Conservation (phyloP, 2,113 vertebrate genomes). For the Morone chrysops region DNA sequence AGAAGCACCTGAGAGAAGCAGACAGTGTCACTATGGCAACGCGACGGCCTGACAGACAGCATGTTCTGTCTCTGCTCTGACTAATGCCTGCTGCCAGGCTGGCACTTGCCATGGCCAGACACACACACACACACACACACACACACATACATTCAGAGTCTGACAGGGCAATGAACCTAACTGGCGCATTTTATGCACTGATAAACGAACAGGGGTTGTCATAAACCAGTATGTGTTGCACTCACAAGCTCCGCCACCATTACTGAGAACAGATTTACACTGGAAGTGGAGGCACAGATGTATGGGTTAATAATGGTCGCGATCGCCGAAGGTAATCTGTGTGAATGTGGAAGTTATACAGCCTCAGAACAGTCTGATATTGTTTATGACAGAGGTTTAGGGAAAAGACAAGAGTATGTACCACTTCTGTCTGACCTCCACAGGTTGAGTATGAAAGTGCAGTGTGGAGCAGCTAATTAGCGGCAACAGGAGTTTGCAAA, state of each 20-base stretch:
- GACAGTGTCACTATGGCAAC: constrained; percentile 79
- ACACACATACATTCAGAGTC: constrained; percentile 28
- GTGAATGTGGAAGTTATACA: background rate
- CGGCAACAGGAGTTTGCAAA: background rate
- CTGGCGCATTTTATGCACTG: constrained; percentile 51
- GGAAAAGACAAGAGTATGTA: background rate
- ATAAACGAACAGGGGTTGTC: constrained; percentile 33
- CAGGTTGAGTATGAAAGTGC: background rate
- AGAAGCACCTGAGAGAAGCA: constrained; percentile 82
- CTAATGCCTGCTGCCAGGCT: constrained; percentile 82
- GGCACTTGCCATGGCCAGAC: constrained; percentile 68
- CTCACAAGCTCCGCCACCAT: background rate
- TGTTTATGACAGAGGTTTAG: background rate
- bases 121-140: constrained; percentile 33
- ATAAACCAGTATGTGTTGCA: constrained; percentile 38
- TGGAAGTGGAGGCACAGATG: background rate
- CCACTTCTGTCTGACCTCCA: background rate
- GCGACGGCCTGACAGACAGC: constrained; percentile 79
- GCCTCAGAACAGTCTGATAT: background rate
- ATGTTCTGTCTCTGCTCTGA: constrained; percentile 83
- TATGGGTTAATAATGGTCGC: background rate
- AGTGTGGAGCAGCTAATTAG: background rate
- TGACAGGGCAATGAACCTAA: constrained; percentile 51
- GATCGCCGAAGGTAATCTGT: background rate
- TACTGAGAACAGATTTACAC: background rate